A percentile compares a stretch with the other conserved stretches of the same genome.
Evolutionary conservation across 1,140 invertebrate species (phyloP).

Genomic region (Tetragonula clypearis): DNA sequence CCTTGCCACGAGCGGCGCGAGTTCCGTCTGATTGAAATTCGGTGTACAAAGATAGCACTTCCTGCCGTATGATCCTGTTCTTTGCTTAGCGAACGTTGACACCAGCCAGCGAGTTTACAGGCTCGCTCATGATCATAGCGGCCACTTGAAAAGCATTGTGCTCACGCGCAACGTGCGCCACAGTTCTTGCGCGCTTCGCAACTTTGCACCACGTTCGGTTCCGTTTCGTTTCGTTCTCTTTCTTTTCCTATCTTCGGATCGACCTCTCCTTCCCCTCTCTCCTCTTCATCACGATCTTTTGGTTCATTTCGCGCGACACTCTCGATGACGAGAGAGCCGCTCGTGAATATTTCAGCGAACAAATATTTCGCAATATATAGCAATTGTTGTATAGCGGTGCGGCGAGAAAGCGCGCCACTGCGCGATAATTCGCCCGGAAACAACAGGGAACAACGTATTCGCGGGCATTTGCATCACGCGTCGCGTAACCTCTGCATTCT

Average conservation of each 20-base stretch:
- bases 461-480: conserved; percentile 32
- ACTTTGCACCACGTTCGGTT: background rate
- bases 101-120: conserved; percentile 3
- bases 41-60: conserved; percentile 59
- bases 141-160: conserved; percentile 42
- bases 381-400: conserved; percentile 19
- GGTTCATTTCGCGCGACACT: background rate
- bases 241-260: background rate
- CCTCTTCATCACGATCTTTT: background rate
- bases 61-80: conserved; percentile 57
- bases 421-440: conserved; percentile 45
- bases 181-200: background rate
- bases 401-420: conserved; percentile 20
- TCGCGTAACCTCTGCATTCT: conserved; percentile 29
- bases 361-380: background rate
- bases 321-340: background rate
- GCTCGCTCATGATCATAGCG: conserved; percentile 26
- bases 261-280: background rate
- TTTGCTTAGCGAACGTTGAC: conserved; percentile 61
- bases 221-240: background rate
- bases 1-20: conserved; percentile 3
- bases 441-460: conserved; percentile 30
- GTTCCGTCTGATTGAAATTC: conserved; percentile 62
- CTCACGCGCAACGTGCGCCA: background rate
- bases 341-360: conserved; percentile 26